phyloP scores from a whole-genome alignment of 2,888 invertebrate genomes.

The Rugalucina vietnamica region DNA sequence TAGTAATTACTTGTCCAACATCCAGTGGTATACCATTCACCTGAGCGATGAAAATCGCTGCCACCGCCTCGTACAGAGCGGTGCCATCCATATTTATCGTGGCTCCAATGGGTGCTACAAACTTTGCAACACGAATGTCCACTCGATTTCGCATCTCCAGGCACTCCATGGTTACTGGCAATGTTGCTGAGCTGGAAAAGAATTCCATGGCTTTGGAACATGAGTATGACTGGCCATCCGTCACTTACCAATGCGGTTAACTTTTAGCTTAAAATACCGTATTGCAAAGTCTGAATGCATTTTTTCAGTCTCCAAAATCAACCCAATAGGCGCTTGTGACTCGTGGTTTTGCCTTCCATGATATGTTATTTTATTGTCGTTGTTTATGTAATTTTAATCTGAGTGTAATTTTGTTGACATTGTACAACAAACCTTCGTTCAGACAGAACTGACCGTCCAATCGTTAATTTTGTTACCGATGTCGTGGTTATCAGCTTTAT shows the following conservation, averaged over 20 bases:
- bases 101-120: conserved; percentile 95
- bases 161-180: conserved; percentile 93
- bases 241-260: not conserved
- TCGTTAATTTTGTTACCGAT: too few species aligned
- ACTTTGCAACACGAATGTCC: conserved; percentile 92
- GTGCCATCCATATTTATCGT: conserved; percentile 86
- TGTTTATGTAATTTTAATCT: too few species aligned
- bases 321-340: too few species aligned
- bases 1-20: conserved; percentile 93
- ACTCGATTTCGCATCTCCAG: conserved; percentile 93
- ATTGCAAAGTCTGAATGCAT: too few species aligned
- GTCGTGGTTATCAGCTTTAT: too few species aligned
- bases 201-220: not conserved
- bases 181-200: conserved; percentile 90
- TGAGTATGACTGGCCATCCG: not conserved
- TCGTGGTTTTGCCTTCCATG: too few species aligned
- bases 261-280: not conserved
- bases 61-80: conserved; percentile 92
- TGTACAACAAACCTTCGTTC: too few species aligned
- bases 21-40: conserved; percentile 93
- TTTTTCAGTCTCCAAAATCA: too few species aligned
- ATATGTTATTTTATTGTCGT: too few species aligned
- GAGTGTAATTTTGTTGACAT: too few species aligned
- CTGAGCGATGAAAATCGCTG: conserved; percentile 94
- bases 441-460: too few species aligned